These are phyloP conservation scores for Tinea trinotella DNA, from an alignment of 2,888 invertebrate genomes.

Conservation along the genomic window DNA sequence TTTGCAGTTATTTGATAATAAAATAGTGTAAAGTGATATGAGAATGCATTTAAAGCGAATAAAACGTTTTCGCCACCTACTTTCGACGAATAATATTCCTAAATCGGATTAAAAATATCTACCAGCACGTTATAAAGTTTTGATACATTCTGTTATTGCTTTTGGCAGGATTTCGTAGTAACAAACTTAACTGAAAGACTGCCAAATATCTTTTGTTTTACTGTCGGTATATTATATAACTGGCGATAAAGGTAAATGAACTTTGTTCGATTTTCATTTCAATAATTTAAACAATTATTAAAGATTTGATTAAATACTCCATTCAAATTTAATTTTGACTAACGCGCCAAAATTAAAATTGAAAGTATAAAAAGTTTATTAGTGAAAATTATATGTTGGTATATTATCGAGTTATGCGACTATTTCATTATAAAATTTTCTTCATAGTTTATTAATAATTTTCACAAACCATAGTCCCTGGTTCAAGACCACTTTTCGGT, in stretches of 20 bases:
- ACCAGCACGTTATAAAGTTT: slow-evolving; percentile 3
- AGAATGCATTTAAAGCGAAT: slow-evolving; percentile 12
- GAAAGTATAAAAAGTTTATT: no score
- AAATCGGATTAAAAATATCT: slow-evolving; percentile 6
- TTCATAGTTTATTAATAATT: no score
- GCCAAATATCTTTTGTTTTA: slow-evolving; percentile 17
- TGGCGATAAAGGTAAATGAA: not conserved
- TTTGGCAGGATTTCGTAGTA: slow-evolving; percentile 12
- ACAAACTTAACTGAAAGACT: slow-evolving; percentile 12
- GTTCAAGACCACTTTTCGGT: no score
- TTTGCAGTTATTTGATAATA: slow-evolving; percentile 13
- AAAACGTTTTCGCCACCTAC: slow-evolving; percentile 11
- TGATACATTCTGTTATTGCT: slow-evolving; percentile 13
- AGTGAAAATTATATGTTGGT: no score
- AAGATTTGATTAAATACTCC: not conserved
- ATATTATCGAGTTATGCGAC: no score
- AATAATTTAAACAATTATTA: not conserved
- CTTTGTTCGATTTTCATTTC: slow-evolving; percentile 4
- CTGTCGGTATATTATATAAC: not conserved
- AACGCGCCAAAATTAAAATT: no score
- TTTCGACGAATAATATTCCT: not conserved
- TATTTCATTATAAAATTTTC: no score
- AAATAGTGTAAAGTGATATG: not conserved
- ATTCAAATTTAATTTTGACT: no score
- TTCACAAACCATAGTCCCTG: no score